Base-by-base conservation (phyloP, 2,113 vertebrate species). In the Bostrychus sinensis region DNA sequence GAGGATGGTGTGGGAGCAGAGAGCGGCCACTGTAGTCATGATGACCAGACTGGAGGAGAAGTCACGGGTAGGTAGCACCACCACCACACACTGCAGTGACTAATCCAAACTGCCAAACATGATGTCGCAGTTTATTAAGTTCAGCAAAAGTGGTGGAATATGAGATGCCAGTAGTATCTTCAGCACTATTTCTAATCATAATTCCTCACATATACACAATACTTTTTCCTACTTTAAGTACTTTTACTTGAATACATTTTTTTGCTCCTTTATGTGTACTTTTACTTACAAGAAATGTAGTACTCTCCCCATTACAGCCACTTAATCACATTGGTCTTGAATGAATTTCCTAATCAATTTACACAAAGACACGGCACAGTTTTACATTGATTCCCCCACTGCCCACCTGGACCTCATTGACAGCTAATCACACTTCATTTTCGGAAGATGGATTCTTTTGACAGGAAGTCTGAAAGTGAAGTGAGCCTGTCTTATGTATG, bases 1-100 rank as follows among this genome's bases (percentile, higher is more conserved):
- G 97, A 93, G 97, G 62, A 99, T 98, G 97, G 96, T 98, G 81
- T 99, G 97, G 97, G 97, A 99, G 68, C 97, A 99, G 84, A 92
- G 97, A 22, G 95, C 96, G 0, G 96, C 97, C 46, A 99, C 97
- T 1, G 91, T 98, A 5, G 96, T 99, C 56, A 99, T 99, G 97
- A 98, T 99, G 97, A 99, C 97, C 1, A 89, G 95, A 60, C 93
- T 99, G 62, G 97, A 98, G 80, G 97, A 99, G 86, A 98, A 98
- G 60, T 99, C 96, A 11, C 92, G 96, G 93, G 97, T 98, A 46
- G 89, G 93, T 57, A 66, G 3, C 3, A 34, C 46, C 20, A 2
- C 2, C n/a, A n/a, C n/a, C n/a, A 23, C 19, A n/a, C 3, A 17
- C 36, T 45, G 16, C 43, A 5, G 14, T 8, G 16, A 1, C 22